These are phyloP conservation scores for Montipora capitata DNA, from an alignment of 92 coral and sea anemone genomes.

Conservation along the genomic window DNA sequence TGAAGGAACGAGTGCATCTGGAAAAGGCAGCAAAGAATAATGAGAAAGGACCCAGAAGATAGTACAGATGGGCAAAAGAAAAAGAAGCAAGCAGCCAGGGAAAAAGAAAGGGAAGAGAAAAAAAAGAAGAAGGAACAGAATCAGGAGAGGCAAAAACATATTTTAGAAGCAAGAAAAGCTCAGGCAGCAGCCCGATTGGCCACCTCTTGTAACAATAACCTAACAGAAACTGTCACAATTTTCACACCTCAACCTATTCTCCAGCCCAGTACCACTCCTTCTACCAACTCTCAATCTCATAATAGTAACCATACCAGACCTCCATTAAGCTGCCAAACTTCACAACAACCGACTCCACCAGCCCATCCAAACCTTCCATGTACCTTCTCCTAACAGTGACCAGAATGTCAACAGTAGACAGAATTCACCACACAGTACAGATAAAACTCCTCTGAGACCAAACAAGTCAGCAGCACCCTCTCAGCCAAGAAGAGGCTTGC, in stretches of 20 bases:
- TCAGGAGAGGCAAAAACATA: conserved; percentile 10
- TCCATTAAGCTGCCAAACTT: not conserved
- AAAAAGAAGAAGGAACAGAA: not conserved
- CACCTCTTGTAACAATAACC: not conserved
- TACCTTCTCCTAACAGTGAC: conserved; percentile 5
- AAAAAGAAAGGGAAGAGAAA: conserved; percentile 6
- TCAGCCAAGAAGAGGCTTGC: conserved; percentile 8
- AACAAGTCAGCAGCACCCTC: conserved; percentile 9
- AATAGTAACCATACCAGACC: conserved; percentile 9
- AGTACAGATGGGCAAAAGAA: not conserved
- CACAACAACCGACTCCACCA: conserved; percentile 4
- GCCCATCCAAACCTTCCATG: conserved; percentile 6
- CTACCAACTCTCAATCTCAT: conserved; percentile 8
- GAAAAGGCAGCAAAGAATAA: conserved; percentile 18
- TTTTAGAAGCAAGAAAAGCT: conserved; percentile 3
- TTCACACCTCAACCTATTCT: conserved; percentile 15
- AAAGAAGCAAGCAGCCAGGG: conserved; percentile 9
- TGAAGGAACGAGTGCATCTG: conserved; percentile 7
- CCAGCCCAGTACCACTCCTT: conserved; percentile 6
- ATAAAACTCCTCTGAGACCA: conserved; percentile 5
- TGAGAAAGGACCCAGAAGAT: conserved; percentile 2
- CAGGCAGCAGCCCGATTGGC: conserved; percentile 4
- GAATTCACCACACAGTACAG: not conserved
- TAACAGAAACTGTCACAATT: conserved; percentile 11
- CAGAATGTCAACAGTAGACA: conserved; percentile 10